Evolutionary conservation across 2,797 vertebrate species (phyloP).

Genomic region (Argyrosomus regius): DNA sequence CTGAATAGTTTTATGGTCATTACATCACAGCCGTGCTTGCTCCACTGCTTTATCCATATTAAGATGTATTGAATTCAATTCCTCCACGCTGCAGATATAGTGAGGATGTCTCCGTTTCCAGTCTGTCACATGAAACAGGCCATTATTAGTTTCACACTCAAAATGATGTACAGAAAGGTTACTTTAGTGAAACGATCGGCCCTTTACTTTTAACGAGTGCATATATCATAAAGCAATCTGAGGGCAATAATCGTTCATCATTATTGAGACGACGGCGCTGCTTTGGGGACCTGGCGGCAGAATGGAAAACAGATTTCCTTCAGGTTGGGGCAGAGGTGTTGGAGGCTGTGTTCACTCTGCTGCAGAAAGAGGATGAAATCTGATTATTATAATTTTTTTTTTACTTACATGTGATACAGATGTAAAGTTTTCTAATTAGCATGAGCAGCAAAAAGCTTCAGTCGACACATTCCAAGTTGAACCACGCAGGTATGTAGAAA

Average conservation of each 20-base stretch:
- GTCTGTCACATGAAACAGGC: conserved; percentile 64
- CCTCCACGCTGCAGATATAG: not conserved
- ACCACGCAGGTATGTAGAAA: not conserved
- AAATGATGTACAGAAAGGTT: conserved; percentile 82
- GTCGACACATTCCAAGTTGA: not conserved
- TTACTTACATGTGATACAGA: not conserved
- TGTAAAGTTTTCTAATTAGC: conserved; percentile 24
- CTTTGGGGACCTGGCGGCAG: conserved; percentile 66
- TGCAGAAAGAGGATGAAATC: not conserved
- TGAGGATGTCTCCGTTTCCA: conserved; percentile 65
- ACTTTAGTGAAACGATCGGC: conserved; percentile 71
- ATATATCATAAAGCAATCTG: conserved; percentile 84
- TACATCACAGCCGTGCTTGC: conserved; percentile 37
- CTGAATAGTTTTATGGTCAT: conserved; percentile 46
- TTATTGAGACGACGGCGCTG: conserved; percentile 77
- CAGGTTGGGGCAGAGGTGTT: conserved; percentile 50
- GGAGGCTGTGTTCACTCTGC: conserved; percentile 28
- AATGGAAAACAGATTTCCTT: conserved; percentile 82
- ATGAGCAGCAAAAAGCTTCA: not conserved
- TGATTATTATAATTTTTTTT: not conserved
- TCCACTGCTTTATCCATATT: conserved; percentile 30
- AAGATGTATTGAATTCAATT: conserved; percentile 60
- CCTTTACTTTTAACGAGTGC: conserved; percentile 83
- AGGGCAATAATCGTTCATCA: conserved; percentile 84
- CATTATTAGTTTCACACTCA: conserved; percentile 82